phyloP scores from a whole-genome alignment of 2,888 invertebrate species.

The Thereva unica region DNA sequence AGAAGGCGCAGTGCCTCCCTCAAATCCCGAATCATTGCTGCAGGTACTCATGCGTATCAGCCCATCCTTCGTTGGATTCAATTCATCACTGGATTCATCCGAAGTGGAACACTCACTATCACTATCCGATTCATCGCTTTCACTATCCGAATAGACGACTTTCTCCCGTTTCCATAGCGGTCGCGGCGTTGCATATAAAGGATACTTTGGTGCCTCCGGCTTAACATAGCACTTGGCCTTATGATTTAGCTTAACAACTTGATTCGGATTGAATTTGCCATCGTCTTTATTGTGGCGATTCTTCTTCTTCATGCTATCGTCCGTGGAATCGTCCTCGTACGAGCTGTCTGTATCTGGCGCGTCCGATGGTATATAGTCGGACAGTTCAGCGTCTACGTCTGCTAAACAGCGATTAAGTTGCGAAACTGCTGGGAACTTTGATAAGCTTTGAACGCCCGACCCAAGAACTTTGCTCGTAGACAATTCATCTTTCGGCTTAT shows the following conservation, averaged over 20 bases:
- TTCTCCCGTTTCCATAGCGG: constrained; percentile 63
- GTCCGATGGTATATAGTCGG: constrained; percentile 56
- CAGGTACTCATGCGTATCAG: constrained; percentile 68
- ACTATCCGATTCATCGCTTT: constrained; percentile 58
- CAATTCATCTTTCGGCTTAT: constrained; percentile 22
- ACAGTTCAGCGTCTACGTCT: constrained; percentile 58
- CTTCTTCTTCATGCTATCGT: constrained; percentile 56
- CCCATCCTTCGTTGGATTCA: constrained; percentile 51
- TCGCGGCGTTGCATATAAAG: constrained; percentile 66
- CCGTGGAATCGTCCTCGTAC: constrained; percentile 50
- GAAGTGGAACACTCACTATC: constrained; percentile 43
- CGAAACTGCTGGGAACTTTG: constrained; percentile 59
- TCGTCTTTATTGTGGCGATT: constrained; percentile 54
- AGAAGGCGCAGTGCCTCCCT: constrained; percentile 68
- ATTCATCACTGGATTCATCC: constrained; percentile 41
- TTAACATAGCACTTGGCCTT: constrained; percentile 59
- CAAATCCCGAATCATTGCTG: constrained; percentile 84
- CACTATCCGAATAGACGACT: constrained; percentile 57
- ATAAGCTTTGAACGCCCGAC: constrained; percentile 45
- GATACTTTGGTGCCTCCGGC: constrained; percentile 62
- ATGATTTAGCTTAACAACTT: constrained; percentile 57
- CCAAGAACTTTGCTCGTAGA: background rate
- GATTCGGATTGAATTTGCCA: constrained; percentile 56
- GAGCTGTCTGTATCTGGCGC: constrained; percentile 48
- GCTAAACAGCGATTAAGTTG: constrained; percentile 59